Evolutionary conservation across 2,888 invertebrate genomes (phyloP).

Genomic region (Saturnia pavonia): DNA sequence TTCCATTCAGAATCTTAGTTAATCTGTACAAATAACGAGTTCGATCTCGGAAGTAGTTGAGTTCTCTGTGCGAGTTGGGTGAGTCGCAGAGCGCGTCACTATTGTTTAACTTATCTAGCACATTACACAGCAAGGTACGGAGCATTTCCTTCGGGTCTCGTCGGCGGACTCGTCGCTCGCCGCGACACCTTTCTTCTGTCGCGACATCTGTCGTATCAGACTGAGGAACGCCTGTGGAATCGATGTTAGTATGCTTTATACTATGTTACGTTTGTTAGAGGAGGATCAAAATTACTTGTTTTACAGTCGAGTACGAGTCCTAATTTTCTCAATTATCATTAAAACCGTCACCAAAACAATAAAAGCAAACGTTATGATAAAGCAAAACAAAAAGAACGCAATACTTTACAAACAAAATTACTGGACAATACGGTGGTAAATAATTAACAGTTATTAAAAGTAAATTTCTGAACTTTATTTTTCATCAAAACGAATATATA

Average conservation of each 20-base stretch:
- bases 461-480: no score
- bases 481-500: no score
- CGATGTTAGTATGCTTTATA: constrained; percentile 8
- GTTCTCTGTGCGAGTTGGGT: neutral
- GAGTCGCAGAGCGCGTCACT: neutral
- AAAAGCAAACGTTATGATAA: neutral
- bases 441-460: neutral
- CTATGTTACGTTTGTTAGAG: neutral
- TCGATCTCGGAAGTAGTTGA: neutral
- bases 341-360: constrained; percentile 1
- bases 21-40: constrained; percentile 15
- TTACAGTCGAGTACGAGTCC: neutral
- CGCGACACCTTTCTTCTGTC: constrained; percentile 56
- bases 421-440: neutral
- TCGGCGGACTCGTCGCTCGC: constrained; percentile 35
- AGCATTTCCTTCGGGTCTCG: constrained; percentile 35
- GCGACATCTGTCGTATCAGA: constrained; percentile 67
- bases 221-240: constrained; percentile 67
- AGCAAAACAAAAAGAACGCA: neutral
- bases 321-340: neutral
- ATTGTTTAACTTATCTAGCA: constrained; percentile 23
- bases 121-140: constrained; percentile 50
- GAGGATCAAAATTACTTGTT: neutral
- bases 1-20: neutral
- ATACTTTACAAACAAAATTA: neutral